Conservation (phyloP, 1,140 invertebrate genomes). For the Neoseiulus cucumeris region DNA sequence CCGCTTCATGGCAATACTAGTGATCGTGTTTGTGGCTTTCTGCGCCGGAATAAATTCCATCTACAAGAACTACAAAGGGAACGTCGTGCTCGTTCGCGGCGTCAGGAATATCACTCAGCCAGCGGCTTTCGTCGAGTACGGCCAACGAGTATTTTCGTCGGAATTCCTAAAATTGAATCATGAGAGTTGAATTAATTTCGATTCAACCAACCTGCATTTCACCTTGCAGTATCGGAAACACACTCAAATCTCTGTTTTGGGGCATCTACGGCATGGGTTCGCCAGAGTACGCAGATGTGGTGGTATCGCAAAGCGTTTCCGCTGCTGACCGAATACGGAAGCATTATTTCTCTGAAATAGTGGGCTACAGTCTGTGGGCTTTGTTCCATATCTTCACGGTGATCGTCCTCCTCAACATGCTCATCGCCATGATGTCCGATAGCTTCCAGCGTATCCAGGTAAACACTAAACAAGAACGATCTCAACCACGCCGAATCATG, state of each 20-base stretch:
- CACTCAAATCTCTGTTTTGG: conserved; percentile 51
- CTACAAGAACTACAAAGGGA: conserved; percentile 19
- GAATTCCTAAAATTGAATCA: neutral
- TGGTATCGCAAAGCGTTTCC: conserved; percentile 34
- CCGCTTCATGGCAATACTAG: conserved; percentile 17
- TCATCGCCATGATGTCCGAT: conserved; percentile 53
- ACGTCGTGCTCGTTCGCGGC: neutral
- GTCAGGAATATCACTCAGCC: conserved; percentile 11
- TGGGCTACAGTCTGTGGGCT: conserved; percentile 42
- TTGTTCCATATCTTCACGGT: conserved; percentile 45
- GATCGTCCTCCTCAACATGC: conserved; percentile 50
- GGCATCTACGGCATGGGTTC: conserved; percentile 48
- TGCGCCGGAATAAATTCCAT: conserved; percentile 18
- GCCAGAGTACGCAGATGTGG: conserved; percentile 37
- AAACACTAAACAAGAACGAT: conserved; percentile 18
- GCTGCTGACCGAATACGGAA: conserved; percentile 22
- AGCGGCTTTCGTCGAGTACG: conserved; percentile 12
- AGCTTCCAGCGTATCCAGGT: conserved; percentile 43
- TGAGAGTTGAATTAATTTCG: neutral
- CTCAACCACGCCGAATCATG: too few relatives aligned
- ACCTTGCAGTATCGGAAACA: conserved; percentile 33
- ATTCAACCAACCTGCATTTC: neutral
- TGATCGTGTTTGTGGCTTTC: conserved; percentile 18
- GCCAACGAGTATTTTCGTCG: neutral
- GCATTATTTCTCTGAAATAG: conserved; percentile 37